Evolutionary conservation across 1,140 invertebrate species (phyloP).

Genomic region (Lepidurus couesii): DNA sequence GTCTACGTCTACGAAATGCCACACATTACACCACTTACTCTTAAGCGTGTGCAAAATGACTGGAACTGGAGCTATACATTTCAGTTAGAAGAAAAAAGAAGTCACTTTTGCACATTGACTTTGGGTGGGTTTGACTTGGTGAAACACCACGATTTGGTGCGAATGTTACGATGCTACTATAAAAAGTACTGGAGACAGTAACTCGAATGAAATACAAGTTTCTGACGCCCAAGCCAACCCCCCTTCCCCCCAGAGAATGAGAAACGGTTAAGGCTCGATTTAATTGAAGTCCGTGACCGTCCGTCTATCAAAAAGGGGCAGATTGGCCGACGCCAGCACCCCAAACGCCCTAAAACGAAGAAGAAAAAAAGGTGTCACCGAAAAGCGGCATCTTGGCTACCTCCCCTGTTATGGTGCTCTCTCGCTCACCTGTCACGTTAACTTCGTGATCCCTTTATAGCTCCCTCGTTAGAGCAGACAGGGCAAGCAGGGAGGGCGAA

Average conservation of each 20-base stretch:
- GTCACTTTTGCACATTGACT: too few species aligned
- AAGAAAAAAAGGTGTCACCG: constrained; percentile 1
- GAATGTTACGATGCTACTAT: too few species aligned
- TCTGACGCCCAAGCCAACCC: too few species aligned
- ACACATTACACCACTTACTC: too few species aligned
- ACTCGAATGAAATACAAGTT: too few species aligned
- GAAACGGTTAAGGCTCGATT: background rate
- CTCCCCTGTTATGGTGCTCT: background rate
- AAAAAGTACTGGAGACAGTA: too few species aligned
- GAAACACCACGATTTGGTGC: too few species aligned
- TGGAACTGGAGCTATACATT: too few species aligned
- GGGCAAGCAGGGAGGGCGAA: background rate
- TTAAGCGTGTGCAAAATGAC: too few species aligned
- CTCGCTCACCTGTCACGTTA: constrained; percentile 15
- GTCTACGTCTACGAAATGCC: background rate
- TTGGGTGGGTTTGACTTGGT: too few species aligned
- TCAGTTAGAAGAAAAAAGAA: too few species aligned
- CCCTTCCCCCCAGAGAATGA: background rate
- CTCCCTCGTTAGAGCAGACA: constrained; percentile 13
- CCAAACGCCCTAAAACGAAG: background rate
- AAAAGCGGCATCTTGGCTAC: constrained; percentile 12
- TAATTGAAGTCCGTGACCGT: background rate
- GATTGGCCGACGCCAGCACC: constrained; percentile 7
- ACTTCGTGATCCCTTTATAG: constrained; percentile 13
- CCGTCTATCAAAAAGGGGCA: background rate